Conservation (phyloP, 2,113 vertebrate genomes). For the Romanogobio albipinnatus region DNA sequence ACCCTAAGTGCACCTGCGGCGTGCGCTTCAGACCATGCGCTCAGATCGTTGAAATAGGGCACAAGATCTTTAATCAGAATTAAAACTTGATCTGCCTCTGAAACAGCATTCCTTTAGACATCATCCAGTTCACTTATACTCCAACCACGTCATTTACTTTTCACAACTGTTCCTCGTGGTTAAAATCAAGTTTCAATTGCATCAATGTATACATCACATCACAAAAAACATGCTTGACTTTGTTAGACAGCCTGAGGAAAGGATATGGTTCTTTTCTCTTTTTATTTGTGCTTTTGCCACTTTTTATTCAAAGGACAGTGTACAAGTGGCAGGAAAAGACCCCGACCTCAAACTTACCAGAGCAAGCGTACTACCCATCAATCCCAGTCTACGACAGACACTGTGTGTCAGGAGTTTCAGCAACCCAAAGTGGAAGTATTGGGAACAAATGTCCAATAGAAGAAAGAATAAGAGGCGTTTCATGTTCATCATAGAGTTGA, state of each 20-base stretch:
- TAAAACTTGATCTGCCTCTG: too few relatives aligned
- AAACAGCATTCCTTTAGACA: too few relatives aligned
- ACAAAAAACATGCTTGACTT: not conserved
- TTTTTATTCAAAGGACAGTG: not conserved
- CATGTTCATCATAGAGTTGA: constrained; percentile 8
- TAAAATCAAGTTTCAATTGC: not conserved
- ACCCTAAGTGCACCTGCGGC: too few relatives aligned
- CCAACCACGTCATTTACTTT: too few relatives aligned
- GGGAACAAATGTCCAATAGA: not conserved
- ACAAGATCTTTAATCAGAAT: too few relatives aligned
- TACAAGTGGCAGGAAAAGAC: not conserved
- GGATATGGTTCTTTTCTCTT: not conserved
- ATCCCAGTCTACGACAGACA: not conserved
- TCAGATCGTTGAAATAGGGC: too few relatives aligned
- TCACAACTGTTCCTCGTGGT: not conserved
- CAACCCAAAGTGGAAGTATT: not conserved
- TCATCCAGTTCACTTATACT: too few relatives aligned
- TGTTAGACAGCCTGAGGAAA: not conserved
- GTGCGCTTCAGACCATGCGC: too few relatives aligned
- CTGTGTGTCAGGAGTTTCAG: not conserved
- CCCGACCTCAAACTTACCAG: not conserved
- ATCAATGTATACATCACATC: not conserved
- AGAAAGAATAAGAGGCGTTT: not conserved
- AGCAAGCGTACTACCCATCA: not conserved
- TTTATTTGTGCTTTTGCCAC: not conserved